Percentiles rank a stretch among this genome's conserved stretches.
These are phyloP conservation scores for Berghia stephanieae DNA, from an alignment of 1,140 invertebrate genomes.

Conservation along the genomic window DNA sequence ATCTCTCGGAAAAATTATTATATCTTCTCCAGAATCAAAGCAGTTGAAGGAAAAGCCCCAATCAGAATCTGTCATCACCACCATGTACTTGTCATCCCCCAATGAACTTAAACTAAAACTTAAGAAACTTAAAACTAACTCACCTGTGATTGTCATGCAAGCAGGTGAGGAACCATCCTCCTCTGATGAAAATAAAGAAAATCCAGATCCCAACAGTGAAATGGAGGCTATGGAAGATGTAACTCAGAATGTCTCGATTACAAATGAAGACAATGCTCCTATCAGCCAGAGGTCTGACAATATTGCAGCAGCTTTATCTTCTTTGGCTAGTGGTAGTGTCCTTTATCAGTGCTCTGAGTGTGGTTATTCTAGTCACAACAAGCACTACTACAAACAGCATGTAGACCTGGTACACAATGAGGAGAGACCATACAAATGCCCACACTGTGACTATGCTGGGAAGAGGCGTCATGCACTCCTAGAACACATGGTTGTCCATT, in stretches of 20 bases:
- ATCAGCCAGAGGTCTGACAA: neutral
- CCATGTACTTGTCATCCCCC: slow-evolving; percentile 22
- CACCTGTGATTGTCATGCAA: slow-evolving; percentile 11
- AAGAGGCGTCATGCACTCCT: slow-evolving; percentile 62
- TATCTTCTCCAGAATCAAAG: too few relatives aligned
- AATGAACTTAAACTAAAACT: slow-evolving; percentile 9
- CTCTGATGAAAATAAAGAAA: neutral
- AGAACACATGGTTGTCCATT: slow-evolving; percentile 64
- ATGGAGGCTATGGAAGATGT: neutral
- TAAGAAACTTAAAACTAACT: slow-evolving; percentile 5
- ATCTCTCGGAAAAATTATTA: too few relatives aligned
- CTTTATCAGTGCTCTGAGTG: slow-evolving; percentile 48
- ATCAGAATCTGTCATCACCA: slow-evolving; percentile 23
- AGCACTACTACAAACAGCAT: slow-evolving; percentile 65
- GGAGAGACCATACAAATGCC: slow-evolving; percentile 63
- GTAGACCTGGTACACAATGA: slow-evolving; percentile 62
- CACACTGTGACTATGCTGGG: slow-evolving; percentile 65
- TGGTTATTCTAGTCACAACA: slow-evolving; percentile 62
- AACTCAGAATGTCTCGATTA: too few relatives aligned
- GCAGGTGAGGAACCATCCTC: neutral
- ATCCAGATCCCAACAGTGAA: neutral
- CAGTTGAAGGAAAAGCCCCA: neutral
- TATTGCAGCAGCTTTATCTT: neutral
- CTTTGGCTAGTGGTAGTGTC: neutral
- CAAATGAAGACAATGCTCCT: too few relatives aligned